Percentiles rank a stretch among this genome's conserved stretches.
Conservation (phyloP, 30 jellyfish, hydroid and myxozoan genomes). For the Rhopilema esculentum region DNA sequence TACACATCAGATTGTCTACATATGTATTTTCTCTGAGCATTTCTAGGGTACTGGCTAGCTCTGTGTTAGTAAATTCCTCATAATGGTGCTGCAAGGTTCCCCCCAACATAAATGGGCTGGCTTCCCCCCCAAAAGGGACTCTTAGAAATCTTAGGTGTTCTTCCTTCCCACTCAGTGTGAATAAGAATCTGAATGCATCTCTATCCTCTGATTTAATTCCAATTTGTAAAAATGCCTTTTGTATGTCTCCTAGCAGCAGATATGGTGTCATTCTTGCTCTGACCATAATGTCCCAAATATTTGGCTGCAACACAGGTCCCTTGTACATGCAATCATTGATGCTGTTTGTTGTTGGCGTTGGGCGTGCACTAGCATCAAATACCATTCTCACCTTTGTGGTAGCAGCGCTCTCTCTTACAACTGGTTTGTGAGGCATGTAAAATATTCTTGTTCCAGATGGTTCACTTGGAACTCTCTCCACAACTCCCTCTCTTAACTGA, state of each 20-base stretch:
- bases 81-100: constrained; percentile 23
- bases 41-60: background rate
- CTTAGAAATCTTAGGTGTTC: constrained; percentile 52
- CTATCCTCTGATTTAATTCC: constrained; percentile 49
- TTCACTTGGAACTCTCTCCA: constrained; percentile 40
- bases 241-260: constrained; percentile 31
- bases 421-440: constrained; percentile 60
- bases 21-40: constrained; percentile 3
- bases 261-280: constrained; percentile 61
- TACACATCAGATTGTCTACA: constrained; percentile 33
- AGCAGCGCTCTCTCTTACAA: constrained; percentile 42
- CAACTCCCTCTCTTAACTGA: constrained; percentile 42
- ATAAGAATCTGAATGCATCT: constrained; percentile 63
- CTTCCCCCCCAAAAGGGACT: constrained; percentile 53
- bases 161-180: constrained; percentile 31
- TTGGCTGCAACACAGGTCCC: constrained; percentile 58
- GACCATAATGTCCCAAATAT: constrained; percentile 63
- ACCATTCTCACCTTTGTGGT: constrained; percentile 51
- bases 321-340: constrained; percentile 39
- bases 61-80: background rate
- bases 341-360: constrained; percentile 7
- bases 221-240: constrained; percentile 55
- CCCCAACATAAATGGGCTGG: constrained; percentile 46
- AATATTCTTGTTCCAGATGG: constrained; percentile 43
- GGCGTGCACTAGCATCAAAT: constrained; percentile 40